phyloP scores from a whole-genome alignment of 2,797 vertebrate genomes.

The Garrulus glandarius region DNA sequence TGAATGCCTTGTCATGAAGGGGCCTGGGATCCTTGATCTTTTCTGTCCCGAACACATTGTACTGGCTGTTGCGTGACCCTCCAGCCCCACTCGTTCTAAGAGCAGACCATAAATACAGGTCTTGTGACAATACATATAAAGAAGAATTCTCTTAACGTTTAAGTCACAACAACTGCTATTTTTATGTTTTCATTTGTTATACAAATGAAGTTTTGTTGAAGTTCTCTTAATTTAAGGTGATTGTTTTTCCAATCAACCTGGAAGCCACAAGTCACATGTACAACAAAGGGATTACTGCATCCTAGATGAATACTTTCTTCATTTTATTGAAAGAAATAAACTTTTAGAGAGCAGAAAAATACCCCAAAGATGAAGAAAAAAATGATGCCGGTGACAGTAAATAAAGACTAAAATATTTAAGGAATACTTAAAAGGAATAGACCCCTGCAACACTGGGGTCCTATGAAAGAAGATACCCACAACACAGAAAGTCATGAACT shows the following conservation, averaged over 20 bases:
- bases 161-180: neutral
- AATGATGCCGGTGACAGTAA: neutral
- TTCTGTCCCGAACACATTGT: constrained; percentile 87
- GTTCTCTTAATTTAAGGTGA: neutral
- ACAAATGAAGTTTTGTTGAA: neutral
- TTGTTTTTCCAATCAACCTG: too few relatives aligned
- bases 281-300: neutral
- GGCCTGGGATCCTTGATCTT: constrained; percentile 95
- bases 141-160: neutral
- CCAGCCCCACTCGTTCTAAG: constrained; percentile 81
- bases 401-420: neutral
- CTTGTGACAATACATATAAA: neutral
- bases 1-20: constrained; percentile 91
- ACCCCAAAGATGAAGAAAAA: neutral
- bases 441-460: neutral
- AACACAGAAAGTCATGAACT: neutral
- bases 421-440: neutral
- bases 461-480: neutral
- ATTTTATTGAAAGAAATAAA: neutral
- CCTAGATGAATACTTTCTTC: neutral
- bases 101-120: neutral
- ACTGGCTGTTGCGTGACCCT: constrained; percentile 83
- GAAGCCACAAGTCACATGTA: neutral
- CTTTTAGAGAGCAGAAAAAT: neutral
- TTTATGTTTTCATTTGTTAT: neutral